phyloP scores from a whole-genome alignment of 1,140 invertebrate species.

The Holotrichia oblita region DNA sequence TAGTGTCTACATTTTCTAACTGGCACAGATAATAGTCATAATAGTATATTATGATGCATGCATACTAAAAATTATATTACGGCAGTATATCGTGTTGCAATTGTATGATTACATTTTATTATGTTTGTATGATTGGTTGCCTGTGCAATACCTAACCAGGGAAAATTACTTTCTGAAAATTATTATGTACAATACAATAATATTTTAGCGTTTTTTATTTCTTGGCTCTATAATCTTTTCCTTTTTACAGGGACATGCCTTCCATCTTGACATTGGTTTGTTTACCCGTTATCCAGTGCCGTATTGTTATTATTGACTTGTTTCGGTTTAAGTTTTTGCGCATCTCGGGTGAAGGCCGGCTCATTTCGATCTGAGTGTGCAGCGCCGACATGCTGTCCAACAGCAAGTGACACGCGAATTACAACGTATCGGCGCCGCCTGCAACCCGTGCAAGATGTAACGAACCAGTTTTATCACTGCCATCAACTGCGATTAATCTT shows the following conservation, averaged over 20 bases:
- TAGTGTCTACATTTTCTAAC: no score
- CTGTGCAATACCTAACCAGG: no score
- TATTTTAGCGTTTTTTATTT: no score
- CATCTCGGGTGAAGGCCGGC: slow-evolving; percentile 63
- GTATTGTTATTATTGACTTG: slow-evolving; percentile 66
- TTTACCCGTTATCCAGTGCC: slow-evolving; percentile 66
- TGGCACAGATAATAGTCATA: no score
- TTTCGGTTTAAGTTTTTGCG: slow-evolving; percentile 70
- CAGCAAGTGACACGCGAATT: slow-evolving; percentile 51
- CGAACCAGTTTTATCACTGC: background rate
- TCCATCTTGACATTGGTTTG: slow-evolving; percentile 72
- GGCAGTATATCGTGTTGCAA: no score
- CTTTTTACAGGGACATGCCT: slow-evolving; percentile 68
- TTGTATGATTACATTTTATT: no score
- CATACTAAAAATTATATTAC: no score
- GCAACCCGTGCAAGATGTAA: slow-evolving; percentile 44
- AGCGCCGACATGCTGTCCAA: slow-evolving; percentile 58
- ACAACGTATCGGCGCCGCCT: slow-evolving; percentile 45
- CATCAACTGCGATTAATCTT: background rate
- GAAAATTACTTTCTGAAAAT: no score
- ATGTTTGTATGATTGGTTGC: no score
- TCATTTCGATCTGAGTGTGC: slow-evolving; percentile 63
- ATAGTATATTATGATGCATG: no score
- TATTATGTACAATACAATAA: no score
- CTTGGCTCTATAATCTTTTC: background rate